Conservation (phyloP, 2,113 vertebrate species). For the Macheiramphus alcinus region DNA sequence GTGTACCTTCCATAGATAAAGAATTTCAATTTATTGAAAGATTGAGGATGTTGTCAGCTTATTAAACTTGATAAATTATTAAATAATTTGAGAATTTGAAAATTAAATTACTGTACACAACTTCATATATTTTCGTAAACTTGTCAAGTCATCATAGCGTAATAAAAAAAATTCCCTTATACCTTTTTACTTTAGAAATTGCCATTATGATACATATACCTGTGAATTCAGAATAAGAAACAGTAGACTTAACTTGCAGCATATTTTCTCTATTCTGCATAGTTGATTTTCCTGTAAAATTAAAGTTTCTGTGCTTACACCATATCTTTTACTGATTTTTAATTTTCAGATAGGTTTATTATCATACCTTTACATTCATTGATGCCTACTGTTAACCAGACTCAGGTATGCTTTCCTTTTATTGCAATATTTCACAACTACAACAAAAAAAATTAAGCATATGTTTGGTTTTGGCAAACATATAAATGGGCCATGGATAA, state of each 20-base stretch:
- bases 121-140: neutral
- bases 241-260: neutral
- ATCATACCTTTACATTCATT: constrained; percentile 97
- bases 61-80: neutral
- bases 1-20: neutral
- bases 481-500: neutral
- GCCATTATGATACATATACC: neutral
- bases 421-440: neutral
- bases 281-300: neutral
- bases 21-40: neutral
- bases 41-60: neutral
- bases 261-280: neutral
- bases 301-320: neutral
- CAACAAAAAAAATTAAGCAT: neutral
- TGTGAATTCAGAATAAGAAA: neutral
- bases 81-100: neutral
- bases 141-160: neutral
- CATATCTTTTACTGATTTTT: neutral
- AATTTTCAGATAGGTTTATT: constrained; percentile 88
- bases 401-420: constrained; percentile 79
- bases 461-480: neutral
- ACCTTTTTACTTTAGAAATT: neutral
- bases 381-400: constrained; percentile 98
- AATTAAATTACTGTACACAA: neutral
- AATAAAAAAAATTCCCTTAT: neutral